Percentiles rank a stretch among this genome's conserved stretches.
Conservation (phyloP, 2,888 invertebrate species). For the Escarpia spicata region DNA sequence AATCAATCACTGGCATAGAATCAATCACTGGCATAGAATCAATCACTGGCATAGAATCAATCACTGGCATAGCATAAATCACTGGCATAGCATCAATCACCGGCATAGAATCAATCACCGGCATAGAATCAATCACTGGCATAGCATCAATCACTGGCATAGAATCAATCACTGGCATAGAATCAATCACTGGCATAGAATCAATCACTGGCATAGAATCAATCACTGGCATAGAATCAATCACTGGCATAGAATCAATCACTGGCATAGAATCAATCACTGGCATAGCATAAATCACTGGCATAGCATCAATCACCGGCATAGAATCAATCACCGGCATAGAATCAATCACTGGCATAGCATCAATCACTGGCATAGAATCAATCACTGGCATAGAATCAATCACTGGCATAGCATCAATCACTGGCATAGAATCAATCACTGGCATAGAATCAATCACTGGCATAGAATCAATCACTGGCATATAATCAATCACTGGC, state of each 20-base stretch:
- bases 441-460: neutral
- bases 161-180: neutral
- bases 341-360: neutral
- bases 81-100: no score
- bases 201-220: neutral
- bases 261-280: neutral
- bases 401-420: no score
- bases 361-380: no score
- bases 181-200: neutral
- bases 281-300: no score
- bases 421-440: no score
- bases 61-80: no score
- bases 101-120: neutral
- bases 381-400: neutral
- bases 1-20: neutral
- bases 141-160: no score
- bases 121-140: neutral
- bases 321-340: neutral
- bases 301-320: no score
- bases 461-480: neutral
- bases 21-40: neutral
- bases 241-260: neutral
- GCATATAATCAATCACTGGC: no score
- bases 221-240: neutral
- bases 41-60: neutral